Evolutionary conservation across 2,113 vertebrate species (phyloP).

Genomic region (Rallus limicola): DNA sequence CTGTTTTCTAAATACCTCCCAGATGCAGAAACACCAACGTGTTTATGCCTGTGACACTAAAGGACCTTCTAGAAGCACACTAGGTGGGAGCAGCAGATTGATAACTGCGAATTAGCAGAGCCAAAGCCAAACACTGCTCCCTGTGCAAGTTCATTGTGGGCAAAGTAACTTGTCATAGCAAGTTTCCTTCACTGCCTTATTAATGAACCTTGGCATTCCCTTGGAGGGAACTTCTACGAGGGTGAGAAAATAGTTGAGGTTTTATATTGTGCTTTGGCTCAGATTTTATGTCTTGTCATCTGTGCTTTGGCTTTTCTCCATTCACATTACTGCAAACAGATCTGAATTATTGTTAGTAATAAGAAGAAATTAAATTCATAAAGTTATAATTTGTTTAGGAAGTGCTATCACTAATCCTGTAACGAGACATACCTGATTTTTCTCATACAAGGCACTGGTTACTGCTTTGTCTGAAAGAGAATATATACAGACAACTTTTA

Average conservation of each 20-base stretch:
- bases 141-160: not conserved
- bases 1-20: not conserved
- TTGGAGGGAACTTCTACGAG: not conserved
- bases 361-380: conserved; percentile 1
- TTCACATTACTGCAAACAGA: not conserved
- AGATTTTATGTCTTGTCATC: not conserved
- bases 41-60: not conserved
- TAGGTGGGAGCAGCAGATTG: not conserved
- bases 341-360: not conserved
- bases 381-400: not conserved
- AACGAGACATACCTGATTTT: not conserved
- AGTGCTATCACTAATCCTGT: not conserved
- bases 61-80: not conserved
- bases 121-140: not conserved
- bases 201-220: conserved; percentile 8
- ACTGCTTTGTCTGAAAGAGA: not conserved
- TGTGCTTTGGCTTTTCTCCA: not conserved
- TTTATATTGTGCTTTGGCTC: not conserved
- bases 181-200: not conserved
- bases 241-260: not conserved
- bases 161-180: not conserved
- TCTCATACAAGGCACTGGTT: not conserved
- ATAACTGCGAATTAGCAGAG: not conserved
- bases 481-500: not conserved
- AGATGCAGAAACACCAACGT: fast-evolving